phyloP scores from a whole-genome alignment of 2,888 invertebrate species.

The Drosophila anceps region DNA sequence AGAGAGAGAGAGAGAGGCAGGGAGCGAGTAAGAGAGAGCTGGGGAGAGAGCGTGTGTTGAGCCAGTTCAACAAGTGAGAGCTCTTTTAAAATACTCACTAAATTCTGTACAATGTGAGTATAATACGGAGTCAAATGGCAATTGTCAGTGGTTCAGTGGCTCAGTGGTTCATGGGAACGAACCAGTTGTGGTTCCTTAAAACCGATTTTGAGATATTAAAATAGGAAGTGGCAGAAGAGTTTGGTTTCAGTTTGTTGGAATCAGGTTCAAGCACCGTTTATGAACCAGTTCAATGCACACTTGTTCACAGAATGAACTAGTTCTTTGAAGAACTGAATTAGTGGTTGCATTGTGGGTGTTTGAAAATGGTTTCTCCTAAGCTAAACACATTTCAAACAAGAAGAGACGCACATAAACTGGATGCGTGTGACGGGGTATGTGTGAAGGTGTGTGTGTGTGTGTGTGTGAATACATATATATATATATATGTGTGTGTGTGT shows the following conservation, averaged over 20 bases:
- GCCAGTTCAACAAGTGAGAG: background rate
- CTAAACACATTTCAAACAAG: background rate
- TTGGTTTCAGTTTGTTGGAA: background rate
- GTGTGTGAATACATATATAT: background rate
- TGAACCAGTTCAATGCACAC: background rate
- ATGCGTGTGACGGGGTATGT: background rate
- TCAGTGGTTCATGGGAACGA: background rate
- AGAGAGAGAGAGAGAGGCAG: background rate
- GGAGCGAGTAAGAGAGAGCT: too few species aligned
- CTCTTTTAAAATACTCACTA: background rate
- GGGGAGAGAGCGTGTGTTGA: background rate
- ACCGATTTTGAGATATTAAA: background rate
- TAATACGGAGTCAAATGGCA: background rate
- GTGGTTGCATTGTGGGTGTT: background rate
- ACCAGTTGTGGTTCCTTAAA: background rate
- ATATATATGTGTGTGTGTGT: constrained; percentile 4
- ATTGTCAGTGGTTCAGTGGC: background rate
- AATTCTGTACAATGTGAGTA: background rate
- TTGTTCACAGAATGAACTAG: background rate
- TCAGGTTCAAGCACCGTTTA: background rate
- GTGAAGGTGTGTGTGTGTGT: background rate
- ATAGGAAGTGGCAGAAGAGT: background rate
- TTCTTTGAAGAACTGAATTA: background rate
- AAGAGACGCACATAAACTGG: background rate
- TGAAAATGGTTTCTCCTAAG: background rate